These are phyloP conservation scores for Crocuta crocuta DNA, from an alignment of 2,113 vertebrate genomes.

Conservation along the genomic window DNA sequence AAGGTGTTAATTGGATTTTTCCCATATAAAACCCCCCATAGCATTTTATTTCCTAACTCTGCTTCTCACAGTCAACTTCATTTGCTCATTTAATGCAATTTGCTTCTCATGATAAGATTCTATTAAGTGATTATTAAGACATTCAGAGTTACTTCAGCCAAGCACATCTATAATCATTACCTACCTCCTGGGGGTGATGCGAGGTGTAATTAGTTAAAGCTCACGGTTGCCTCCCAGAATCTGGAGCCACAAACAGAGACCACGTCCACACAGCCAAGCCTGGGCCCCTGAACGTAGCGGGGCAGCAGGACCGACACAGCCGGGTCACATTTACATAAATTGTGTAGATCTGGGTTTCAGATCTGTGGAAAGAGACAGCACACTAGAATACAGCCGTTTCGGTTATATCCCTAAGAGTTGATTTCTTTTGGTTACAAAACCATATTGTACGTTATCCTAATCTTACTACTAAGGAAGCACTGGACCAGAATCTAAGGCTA, in stretches of 20 bases:
- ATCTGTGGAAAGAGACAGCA: background rate
- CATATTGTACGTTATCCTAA: constrained; percentile 21
- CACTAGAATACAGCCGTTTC: background rate
- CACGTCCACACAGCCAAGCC: background rate
- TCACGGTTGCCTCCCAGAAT: constrained; percentile 69
- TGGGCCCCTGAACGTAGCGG: background rate
- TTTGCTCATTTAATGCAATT: constrained; percentile 81
- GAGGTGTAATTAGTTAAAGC: constrained; percentile 81
- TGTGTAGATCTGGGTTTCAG: background rate
- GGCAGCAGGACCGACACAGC: background rate
- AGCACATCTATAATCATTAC: constrained; percentile 78
- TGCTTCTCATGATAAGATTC: constrained; percentile 81
- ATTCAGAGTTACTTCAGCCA: constrained; percentile 80
- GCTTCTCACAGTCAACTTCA: constrained; percentile 81
- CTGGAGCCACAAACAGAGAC: constrained; percentile 60
- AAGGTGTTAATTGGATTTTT: constrained; percentile 80
- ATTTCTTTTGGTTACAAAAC: constrained; percentile 50
- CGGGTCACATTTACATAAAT: background rate
- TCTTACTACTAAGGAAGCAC: background rate
- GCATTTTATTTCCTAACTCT: constrained; percentile 72
- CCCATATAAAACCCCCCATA: constrained; percentile 68
- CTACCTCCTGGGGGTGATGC: constrained; percentile 75
- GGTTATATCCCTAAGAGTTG: background rate
- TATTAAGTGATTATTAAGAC: constrained; percentile 83
- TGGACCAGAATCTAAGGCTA: background rate